A percentile compares a stretch with the other conserved stretches of the same genome.
These are phyloP conservation scores for Cyphomyrus discorhynchus DNA, from an alignment of 2,113 vertebrate species.

Conservation along the genomic window DNA sequence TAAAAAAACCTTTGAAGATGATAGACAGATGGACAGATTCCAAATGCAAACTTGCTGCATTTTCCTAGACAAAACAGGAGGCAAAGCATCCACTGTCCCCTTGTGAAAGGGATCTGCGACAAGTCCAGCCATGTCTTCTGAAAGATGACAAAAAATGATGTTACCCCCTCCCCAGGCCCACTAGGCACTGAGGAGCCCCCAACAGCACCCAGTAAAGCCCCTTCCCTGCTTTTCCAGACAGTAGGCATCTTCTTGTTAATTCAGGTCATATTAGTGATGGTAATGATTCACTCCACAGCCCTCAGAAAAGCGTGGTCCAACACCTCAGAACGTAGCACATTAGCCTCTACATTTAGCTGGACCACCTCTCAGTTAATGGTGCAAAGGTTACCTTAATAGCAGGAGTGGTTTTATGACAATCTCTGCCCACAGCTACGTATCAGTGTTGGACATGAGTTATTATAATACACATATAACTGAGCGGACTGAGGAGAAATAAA, in stretches of 20 bases:
- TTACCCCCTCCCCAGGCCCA: neutral
- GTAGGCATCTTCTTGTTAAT: neutral
- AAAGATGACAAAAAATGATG: constrained; percentile 13
- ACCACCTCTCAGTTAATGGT: neutral
- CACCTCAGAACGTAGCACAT: neutral
- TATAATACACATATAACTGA: constrained; percentile 14
- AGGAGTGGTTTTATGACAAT: neutral
- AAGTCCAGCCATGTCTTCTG: constrained; percentile 23
- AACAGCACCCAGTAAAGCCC: neutral
- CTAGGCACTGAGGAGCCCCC: neutral
- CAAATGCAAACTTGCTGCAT: neutral
- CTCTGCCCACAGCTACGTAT: neutral
- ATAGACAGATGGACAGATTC: neutral
- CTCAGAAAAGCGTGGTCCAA: neutral
- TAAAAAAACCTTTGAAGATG: constrained; percentile 1
- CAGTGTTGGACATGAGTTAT: constrained; percentile 8
- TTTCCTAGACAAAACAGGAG: neutral
- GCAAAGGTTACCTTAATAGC: constrained; percentile 4
- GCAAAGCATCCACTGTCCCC: neutral
- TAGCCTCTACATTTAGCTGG: neutral
- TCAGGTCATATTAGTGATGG: neutral
- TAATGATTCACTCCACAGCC: neutral
- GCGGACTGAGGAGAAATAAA: constrained; percentile 18
- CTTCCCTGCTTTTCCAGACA: neutral
- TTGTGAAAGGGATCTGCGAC: constrained; percentile 11